A percentile compares a stretch with the other conserved stretches of the same genome.
These are phyloP conservation scores for Python bivittatus DNA, from an alignment of 2,113 vertebrate genomes.

Conservation along the genomic window DNA sequence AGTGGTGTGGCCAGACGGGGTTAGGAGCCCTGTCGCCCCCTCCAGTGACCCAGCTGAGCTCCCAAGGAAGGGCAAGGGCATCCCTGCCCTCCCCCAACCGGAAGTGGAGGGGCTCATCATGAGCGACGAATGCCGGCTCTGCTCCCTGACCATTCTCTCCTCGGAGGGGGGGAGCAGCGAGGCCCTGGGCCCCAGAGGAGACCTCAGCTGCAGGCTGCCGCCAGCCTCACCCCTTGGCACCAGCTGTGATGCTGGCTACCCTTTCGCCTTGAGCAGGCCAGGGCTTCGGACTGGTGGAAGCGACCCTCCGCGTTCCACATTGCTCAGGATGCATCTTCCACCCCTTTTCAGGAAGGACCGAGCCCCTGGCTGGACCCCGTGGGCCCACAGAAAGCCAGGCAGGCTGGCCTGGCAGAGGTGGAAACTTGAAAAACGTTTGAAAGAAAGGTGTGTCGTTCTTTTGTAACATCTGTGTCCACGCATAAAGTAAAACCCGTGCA, in stretches of 20 bases:
- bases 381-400: conserved; percentile 77
- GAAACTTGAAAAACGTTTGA: conserved; percentile 52
- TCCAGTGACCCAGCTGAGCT: conserved; percentile 63
- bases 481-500: conserved; percentile 67
- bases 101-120: conserved; percentile 13
- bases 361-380: conserved; percentile 61
- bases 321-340: conserved; percentile 72
- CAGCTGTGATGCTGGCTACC: conserved; percentile 13
- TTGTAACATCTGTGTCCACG: conserved; percentile 73
- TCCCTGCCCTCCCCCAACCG: conserved; percentile 41
- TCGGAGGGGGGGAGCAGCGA: conserved; percentile 32
- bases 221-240: background rate
- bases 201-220: background rate
- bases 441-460: conserved; percentile 64
- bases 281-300: conserved; percentile 46
- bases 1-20: conserved; percentile 43
- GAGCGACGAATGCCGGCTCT: conserved; percentile 35
- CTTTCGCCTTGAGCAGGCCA: conserved; percentile 61
- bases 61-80: conserved; percentile 34
- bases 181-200: background rate
- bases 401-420: conserved; percentile 59
- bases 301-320: conserved; percentile 69
- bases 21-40: conserved; percentile 59
- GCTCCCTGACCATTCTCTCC: conserved; percentile 31
- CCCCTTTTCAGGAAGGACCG: conserved; percentile 66